Evolutionary conservation across 2,888 invertebrate genomes (phyloP).

Genomic region (Drosophila borealis): DNA sequence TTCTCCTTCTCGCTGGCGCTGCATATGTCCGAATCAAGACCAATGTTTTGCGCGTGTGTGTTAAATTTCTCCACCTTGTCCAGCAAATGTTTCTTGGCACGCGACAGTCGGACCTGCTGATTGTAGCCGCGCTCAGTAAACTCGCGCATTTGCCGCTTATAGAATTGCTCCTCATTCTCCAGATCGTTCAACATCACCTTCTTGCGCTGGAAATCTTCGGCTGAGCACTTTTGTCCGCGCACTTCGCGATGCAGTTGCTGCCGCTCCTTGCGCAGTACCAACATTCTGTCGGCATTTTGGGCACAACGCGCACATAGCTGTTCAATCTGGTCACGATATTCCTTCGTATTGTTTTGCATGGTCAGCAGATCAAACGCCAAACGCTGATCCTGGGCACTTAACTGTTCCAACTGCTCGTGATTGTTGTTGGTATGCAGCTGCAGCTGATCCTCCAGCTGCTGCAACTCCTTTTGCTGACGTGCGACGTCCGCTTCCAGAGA

Average conservation of each 20-base stretch:
- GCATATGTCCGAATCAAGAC: conserved; percentile 57
- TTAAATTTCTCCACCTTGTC: conserved; percentile 74
- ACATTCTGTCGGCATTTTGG: conserved; percentile 15
- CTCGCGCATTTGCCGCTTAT: conserved; percentile 66
- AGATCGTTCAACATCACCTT: conserved; percentile 65
- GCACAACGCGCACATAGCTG: conserved; percentile 5
- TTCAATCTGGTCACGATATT: conserved; percentile 5
- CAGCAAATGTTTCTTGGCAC: conserved; percentile 71
- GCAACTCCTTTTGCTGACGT: conserved; percentile 44
- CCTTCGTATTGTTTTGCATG: conserved; percentile 21
- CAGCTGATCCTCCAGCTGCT: conserved; percentile 53
- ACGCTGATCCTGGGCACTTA: too few species aligned
- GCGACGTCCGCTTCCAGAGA: conserved; percentile 63
- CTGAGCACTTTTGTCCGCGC: conserved; percentile 52
- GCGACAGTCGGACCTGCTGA: conserved; percentile 73
- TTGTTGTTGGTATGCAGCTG: conserved; percentile 50
- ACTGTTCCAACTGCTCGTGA: conserved; percentile 20
- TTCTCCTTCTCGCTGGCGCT: conserved; percentile 41
- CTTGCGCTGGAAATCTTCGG: conserved; percentile 64
- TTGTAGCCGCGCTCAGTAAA: conserved; percentile 69
- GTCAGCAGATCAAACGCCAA: conserved; percentile 37
- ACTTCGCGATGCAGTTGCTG: conserved; percentile 50
- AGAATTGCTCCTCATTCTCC: conserved; percentile 63
- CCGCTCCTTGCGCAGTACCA: conserved; percentile 25
- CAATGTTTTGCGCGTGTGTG: conserved; percentile 58